A percentile compares a stretch with the other conserved stretches of the same genome.
Conservation (phyloP, 2,797 vertebrate genomes). For the Falco cherrug region DNA sequence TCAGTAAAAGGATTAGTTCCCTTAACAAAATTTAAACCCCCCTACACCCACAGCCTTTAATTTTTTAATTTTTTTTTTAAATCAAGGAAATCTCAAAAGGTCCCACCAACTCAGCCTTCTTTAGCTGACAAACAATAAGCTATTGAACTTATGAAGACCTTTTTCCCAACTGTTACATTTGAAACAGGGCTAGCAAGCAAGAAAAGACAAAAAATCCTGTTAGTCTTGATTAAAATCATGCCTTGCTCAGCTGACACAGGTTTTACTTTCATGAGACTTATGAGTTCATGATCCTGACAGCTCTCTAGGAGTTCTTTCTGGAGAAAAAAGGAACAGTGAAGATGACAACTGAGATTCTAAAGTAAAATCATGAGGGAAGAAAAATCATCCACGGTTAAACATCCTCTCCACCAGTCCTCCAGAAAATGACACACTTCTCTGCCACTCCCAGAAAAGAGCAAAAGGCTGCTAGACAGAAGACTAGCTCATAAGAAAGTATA, state of each 20-base stretch:
- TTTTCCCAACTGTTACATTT: neutral
- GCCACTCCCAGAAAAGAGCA: neutral
- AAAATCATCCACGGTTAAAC: neutral
- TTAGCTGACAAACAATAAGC: neutral
- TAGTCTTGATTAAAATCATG: slow-evolving; percentile 40
- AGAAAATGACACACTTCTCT: neutral
- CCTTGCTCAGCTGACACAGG: neutral
- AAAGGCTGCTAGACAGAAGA: neutral
- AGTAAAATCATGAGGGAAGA: neutral
- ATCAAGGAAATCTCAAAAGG: neutral
- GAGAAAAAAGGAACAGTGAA: neutral
- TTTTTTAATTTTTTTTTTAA: neutral
- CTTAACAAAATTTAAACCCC: neutral
- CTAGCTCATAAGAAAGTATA: neutral
- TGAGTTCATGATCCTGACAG: slow-evolving; percentile 39
- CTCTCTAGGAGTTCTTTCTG: slow-evolving; percentile 12
- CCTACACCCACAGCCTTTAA: neutral
- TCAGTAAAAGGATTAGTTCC: neutral
- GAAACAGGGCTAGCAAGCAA: neutral
- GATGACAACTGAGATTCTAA: neutral
- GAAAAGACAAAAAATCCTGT: neutral
- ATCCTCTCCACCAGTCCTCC: neutral
- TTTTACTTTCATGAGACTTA: slow-evolving; percentile 20
- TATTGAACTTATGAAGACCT: neutral
- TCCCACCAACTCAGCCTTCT: neutral